Percentiles rank a stretch among this genome's conserved stretches.
Evolutionary conservation across 2,797 vertebrate species (phyloP).

Genomic region (Gymnocypris eckloni): DNA sequence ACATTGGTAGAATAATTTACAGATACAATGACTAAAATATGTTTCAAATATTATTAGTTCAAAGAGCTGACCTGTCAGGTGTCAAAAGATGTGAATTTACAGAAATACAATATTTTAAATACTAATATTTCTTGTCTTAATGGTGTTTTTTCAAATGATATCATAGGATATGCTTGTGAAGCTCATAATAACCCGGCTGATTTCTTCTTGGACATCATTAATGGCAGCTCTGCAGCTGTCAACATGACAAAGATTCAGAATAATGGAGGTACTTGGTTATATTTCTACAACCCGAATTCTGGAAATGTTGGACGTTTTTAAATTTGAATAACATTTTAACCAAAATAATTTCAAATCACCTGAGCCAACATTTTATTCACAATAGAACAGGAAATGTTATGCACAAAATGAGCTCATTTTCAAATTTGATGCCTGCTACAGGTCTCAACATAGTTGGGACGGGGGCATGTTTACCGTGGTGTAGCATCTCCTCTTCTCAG

Average conservation of each 20-base stretch:
- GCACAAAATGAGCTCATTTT: no score
- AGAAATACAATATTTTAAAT: not conserved
- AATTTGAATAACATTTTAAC: no score
- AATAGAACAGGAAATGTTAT: no score
- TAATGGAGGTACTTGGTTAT: slow-evolving; percentile 63
- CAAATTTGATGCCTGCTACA: no score
- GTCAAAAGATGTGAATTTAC: slow-evolving; percentile 9
- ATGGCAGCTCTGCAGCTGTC: slow-evolving; percentile 81
- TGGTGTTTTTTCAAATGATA: slow-evolving; percentile 14
- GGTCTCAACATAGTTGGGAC: no score
- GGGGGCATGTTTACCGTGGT: no score
- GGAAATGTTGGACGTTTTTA: no score
- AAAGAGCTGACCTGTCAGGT: not conserved
- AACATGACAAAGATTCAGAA: slow-evolving; percentile 68
- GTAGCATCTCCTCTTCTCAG: no score
- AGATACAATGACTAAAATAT: not conserved
- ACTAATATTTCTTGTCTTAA: slow-evolving; percentile 2
- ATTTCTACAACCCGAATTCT: not conserved
- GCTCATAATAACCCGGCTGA: slow-evolving; percentile 93
- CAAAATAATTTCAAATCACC: no score
- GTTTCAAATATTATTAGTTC: not conserved
- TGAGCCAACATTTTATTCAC: no score
- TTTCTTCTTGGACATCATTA: slow-evolving; percentile 93
- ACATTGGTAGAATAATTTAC: slow-evolving; percentile 76
- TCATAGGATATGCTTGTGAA: slow-evolving; percentile 86